These are phyloP conservation scores for Sebastes iracundus DNA, from an alignment of 2,797 vertebrate genomes.

Conservation along the genomic window DNA sequence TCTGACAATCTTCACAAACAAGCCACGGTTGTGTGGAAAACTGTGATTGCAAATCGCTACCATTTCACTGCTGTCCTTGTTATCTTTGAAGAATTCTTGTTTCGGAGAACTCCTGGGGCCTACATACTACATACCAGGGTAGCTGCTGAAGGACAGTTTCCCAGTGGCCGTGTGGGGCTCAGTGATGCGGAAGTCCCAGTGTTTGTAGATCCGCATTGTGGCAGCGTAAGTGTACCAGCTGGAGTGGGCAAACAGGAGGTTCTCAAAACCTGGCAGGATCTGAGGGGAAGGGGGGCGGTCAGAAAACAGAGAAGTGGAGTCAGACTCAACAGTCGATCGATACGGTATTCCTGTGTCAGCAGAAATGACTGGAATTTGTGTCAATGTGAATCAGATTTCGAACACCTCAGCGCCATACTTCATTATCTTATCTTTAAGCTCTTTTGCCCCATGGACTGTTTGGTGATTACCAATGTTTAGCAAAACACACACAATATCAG, in stretches of 20 bases:
- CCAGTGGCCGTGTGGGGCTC: constrained; percentile 80
- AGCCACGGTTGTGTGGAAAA: background rate
- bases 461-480: background rate
- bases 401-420: background rate
- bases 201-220: constrained; percentile 92
- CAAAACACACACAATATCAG: background rate
- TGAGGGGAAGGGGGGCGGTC: constrained; percentile 40
- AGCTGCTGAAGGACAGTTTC: constrained; percentile 93
- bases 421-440: background rate
- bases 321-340: background rate
- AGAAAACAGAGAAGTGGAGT: background rate
- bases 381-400: background rate
- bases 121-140: constrained; percentile 82
- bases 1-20: background rate
- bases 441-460: background rate
- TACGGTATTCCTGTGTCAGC: background rate
- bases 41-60: background rate
- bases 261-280: constrained; percentile 94
- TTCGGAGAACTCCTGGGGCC: too few species aligned
- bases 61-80: too few species aligned
- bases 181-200: constrained; percentile 88
- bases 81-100: too few species aligned
- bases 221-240: constrained; percentile 94
- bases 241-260: constrained; percentile 92
- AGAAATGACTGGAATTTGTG: background rate